Percentiles rank a stretch among this genome's conserved stretches.
Evolutionary conservation across 2,113 vertebrate genomes (phyloP).

Genomic region (Turnix velox): DNA sequence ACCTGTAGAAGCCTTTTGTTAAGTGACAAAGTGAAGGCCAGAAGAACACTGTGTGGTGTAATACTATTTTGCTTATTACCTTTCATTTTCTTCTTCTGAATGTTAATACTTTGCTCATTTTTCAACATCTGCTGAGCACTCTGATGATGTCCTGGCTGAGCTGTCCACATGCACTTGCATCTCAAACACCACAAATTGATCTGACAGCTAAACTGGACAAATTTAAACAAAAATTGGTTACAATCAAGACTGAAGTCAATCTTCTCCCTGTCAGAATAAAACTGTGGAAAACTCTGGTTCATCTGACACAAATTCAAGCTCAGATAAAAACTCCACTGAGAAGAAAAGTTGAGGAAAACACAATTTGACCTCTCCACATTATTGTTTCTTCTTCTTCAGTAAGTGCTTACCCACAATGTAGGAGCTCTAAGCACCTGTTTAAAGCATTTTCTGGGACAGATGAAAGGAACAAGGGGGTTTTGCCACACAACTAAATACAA

Average conservation of each 20-base stretch:
- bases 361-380: neutral
- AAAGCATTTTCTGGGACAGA: neutral
- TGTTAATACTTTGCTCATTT: neutral
- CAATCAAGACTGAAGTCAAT: neutral
- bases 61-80: neutral
- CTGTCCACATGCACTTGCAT: neutral
- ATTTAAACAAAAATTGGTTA: conserved; percentile 5
- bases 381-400: neutral
- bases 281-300: neutral
- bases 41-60: neutral
- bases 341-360: neutral
- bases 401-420: neutral
- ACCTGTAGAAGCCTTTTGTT: neutral
- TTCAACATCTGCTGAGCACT: neutral
- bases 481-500: neutral
- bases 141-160: neutral
- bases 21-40: neutral
- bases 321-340: neutral
- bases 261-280: neutral
- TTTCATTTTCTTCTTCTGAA: neutral
- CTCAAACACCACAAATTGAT: neutral
- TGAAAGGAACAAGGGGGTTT: neutral
- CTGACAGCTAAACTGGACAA: conserved; percentile 22
- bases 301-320: neutral
- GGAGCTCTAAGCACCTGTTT: neutral